Evolutionary conservation across 1,140 invertebrate genomes (phyloP), one percentile per base, ranked within the genome.

Genomic region (Ruditapes philippinarum): DNA sequence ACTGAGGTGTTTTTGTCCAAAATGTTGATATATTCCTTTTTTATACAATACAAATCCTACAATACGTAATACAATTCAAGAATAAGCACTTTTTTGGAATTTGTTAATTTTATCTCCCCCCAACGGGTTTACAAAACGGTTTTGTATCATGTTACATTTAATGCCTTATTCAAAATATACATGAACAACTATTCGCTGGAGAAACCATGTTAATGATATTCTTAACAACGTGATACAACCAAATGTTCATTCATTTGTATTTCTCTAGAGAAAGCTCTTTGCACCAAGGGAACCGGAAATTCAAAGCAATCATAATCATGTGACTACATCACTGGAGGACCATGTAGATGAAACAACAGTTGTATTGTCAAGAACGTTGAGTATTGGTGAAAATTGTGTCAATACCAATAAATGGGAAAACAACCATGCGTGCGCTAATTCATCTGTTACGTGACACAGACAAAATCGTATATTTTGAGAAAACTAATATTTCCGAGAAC

Each of bases 361-460:
- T n/a, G 89, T 88, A n/a, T 57, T 92, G 36, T 73, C 89, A 17
- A 87, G 92, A 86, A 92, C 90, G 31, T 45, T 92, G 62, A 92
- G 92, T 40, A 90, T 92, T 12, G 92, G 92, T 25, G 92, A 92
- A 78, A 92, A 91, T 49, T 90, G 86, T 65, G 54, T 89, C n/a
- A 90, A 90, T 40, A 54, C 87, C 2, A 89, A 89, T 68, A 87
- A 83, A 74, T 92, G 92, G 92, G 90, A 92, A 70, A 79, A 88
- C 40, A 88, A 45, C 62, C 57, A 70, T 40, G 62, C 57, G 33
- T 88, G 85, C 62, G 36, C 74, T 36, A 88, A 79, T 28, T 68
- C 85, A 54, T 79, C 68, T 36, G 82, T 84, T 28, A 73, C 62
- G 36, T 84, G 82, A 84, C 57, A 38, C 36, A 70, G 1, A 70